A percentile compares a stretch with the other conserved stretches of the same genome.
Conservation (phyloP, 2,113 vertebrate species). For the Mesocricetus auratus region DNA sequence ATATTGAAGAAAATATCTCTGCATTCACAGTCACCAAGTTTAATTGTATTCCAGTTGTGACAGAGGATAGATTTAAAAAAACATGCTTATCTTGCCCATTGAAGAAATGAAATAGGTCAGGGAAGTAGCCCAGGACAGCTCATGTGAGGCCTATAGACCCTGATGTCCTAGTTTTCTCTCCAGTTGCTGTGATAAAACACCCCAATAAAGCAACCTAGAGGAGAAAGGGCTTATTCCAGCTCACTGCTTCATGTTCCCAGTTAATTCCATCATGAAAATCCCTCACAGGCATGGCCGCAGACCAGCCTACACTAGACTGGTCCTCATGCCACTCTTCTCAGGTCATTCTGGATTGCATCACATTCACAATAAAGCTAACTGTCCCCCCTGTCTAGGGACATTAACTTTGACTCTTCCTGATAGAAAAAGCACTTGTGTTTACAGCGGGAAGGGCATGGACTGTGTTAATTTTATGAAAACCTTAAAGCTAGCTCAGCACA, state of each 20-base stretch:
- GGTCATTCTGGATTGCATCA: not conserved
- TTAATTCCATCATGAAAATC: not conserved
- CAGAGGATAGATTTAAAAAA: not conserved
- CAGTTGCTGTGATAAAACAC: not conserved
- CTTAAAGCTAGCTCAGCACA: not conserved
- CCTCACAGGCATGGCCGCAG: not conserved
- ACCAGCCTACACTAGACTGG: not conserved
- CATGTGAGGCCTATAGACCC: not conserved
- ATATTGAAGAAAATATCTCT: not conserved
- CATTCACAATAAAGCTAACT: too few relatives aligned
- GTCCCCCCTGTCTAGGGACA: too few relatives aligned
- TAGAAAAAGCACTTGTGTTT: not conserved
- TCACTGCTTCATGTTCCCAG: not conserved
- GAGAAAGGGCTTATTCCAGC: not conserved
- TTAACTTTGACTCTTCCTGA: not conserved
- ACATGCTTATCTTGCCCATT: not conserved
- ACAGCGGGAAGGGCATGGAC: not conserved
- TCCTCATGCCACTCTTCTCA: not conserved
- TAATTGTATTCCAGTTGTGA: not conserved
- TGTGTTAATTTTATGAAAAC: slow-evolving; percentile 1
- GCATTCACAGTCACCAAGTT: not conserved
- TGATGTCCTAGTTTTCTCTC: not conserved
- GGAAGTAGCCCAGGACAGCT: not conserved
- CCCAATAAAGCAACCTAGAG: not conserved
- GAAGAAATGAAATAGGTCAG: not conserved